These are phyloP conservation scores for Seira musarum DNA, from an alignment of 2,888 invertebrate genomes.

Conservation along the genomic window DNA sequence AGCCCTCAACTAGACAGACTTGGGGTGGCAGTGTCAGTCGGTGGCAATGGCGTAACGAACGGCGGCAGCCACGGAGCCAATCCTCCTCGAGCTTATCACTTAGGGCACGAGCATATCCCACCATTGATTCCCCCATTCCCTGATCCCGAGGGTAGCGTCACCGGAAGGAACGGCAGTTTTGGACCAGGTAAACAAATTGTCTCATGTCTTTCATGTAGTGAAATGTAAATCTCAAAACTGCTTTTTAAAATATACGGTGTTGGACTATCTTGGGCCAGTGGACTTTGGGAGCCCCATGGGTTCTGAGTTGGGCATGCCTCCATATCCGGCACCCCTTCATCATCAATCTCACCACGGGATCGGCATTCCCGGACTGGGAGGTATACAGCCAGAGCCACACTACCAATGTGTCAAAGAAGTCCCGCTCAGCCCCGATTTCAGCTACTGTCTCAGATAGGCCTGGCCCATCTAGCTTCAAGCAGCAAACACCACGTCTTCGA, in stretches of 20 bases:
- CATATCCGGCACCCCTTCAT: constrained; percentile 42
- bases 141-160: constrained; percentile 52
- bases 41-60: constrained; percentile 29
- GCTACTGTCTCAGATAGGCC: constrained; percentile 65
- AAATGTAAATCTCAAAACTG: not conserved
- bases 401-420: constrained; percentile 65
- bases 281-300: constrained; percentile 54
- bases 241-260: constrained; percentile 1
- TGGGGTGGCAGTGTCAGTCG: constrained; percentile 42
- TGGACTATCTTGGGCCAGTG: constrained; percentile 44
- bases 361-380: constrained; percentile 38
- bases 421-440: constrained; percentile 64
- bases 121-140: constrained; percentile 54
- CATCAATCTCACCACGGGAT: constrained; percentile 52
- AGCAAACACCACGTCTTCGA: constrained; percentile 28
- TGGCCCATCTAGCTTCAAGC: constrained; percentile 58
- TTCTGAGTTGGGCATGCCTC: constrained; percentile 52
- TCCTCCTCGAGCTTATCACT: constrained; percentile 59
- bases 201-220: not conserved
- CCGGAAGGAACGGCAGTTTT: constrained; percentile 52
- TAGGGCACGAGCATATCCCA: constrained; percentile 55
- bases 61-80: constrained; percentile 42
- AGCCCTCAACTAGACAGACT: constrained; percentile 54
- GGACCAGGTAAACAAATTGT: too few species aligned
- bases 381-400: constrained; percentile 57